A percentile compares a stretch with the other conserved stretches of the same genome.
Evolutionary conservation across 2,113 vertebrate species (phyloP).

Genomic region (Trochalopteron elliotii): DNA sequence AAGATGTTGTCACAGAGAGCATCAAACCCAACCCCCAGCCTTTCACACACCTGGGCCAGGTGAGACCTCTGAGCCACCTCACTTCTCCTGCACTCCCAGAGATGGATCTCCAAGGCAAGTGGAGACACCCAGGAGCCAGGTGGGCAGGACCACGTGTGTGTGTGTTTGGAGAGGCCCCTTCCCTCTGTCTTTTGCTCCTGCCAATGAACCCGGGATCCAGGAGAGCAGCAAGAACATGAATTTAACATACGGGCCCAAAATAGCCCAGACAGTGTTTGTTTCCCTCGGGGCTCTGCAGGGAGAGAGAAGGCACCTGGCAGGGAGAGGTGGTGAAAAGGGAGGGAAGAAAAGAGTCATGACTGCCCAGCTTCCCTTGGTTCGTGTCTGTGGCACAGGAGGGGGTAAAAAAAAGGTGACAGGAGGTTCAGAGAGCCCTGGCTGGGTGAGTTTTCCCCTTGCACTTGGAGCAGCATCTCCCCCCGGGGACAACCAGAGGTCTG

Average conservation of each 20-base stretch:
- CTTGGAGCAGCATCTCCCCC: background rate
- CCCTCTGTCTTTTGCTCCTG: background rate
- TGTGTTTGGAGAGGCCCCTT: background rate
- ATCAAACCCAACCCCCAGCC: accelerated
- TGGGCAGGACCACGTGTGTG: accelerated
- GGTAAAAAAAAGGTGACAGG: background rate
- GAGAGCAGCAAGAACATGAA: background rate
- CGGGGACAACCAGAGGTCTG: background rate
- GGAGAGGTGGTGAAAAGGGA: background rate
- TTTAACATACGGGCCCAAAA: background rate
- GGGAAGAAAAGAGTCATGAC: background rate
- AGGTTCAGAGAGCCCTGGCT: background rate
- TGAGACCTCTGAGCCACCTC: background rate
- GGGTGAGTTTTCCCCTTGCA: background rate
- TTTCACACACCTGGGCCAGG: background rate
- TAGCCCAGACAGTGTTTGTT: background rate
- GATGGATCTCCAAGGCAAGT: background rate
- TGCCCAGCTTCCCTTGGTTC: background rate
- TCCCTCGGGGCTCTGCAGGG: background rate
- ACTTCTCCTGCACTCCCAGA: background rate
- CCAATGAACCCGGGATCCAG: background rate
- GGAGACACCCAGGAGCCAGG: background rate
- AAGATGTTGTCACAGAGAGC: background rate
- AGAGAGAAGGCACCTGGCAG: background rate
- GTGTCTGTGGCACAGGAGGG: background rate